Evolutionary conservation across 2,888 invertebrate genomes (phyloP), one percentile per base, ranked within the genome.

Genomic region (Epsilonema sp.): DNA sequence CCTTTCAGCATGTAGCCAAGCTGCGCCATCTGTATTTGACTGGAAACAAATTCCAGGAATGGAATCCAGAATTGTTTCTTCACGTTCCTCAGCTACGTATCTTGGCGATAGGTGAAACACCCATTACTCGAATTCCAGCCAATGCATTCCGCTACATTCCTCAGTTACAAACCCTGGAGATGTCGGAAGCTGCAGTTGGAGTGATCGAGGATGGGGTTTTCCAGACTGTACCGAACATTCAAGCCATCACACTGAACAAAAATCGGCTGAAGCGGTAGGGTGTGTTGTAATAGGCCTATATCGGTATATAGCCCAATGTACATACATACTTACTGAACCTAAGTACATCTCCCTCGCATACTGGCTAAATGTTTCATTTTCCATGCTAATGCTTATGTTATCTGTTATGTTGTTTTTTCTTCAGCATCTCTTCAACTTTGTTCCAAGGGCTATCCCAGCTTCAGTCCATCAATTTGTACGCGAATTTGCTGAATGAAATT

Each of bases 21-120:
- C 54, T 63, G 25, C 57, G 59, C 42, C 64, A 60, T 50, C 52
- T 63, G n/a, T 63, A 63, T 51, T 45, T 63, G 50, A 62, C 61
- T n/a, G 62, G 61, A 22, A 63, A 63, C 52, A 60, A 58, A 48
- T 61, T 63, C 52, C 59, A 57, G 3, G 53, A 56, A 2, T 61
- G 61, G 62, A 53, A 57, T 39, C 53, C 58, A 5, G 59, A 60
- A 47, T 61, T 62, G 61, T 63, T 62, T 20, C 25, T 36, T 3
- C 25, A 44, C 21, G 11, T 45, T 3, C 3, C n/a, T 8, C 5
- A 25, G 4, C 31, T 48, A 23, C 23, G 40, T 26, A 23, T 39
- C 8, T 21, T 45, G 23, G 61, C 61, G 23, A 61, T 63, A 31
- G 62, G 62, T 47, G 61, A 63, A 46, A 63, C 61, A 1, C 60